A percentile compares a stretch with the other conserved stretches of the same genome.
phyloP scores from a whole-genome alignment of 1,140 invertebrate genomes.

The Aricia agestis region DNA sequence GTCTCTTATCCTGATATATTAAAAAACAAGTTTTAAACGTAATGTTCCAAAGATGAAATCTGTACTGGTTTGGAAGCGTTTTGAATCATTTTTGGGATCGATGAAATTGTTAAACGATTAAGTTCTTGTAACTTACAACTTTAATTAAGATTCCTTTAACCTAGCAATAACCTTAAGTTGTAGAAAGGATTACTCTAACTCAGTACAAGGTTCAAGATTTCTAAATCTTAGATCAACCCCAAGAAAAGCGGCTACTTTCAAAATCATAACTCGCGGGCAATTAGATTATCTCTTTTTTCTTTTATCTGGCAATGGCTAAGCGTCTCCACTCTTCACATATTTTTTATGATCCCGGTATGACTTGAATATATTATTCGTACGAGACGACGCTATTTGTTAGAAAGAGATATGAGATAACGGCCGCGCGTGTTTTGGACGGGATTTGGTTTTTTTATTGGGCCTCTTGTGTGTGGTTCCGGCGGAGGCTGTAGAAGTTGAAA shows the following conservation, averaged over 20 bases:
- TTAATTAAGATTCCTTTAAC: neutral
- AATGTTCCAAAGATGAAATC: neutral
- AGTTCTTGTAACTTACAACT: neutral
- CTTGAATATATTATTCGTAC: conserved; percentile 13
- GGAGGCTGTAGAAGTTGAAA: conserved; percentile 12
- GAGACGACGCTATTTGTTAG: conserved; percentile 18
- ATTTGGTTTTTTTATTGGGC: conserved; percentile 14
- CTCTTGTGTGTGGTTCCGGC: conserved; percentile 15
- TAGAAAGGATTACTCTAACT: too few species aligned
- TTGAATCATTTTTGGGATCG: neutral
- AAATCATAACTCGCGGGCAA: neutral
- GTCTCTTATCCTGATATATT: conserved; percentile 2
- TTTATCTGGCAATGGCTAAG: conserved; percentile 9
- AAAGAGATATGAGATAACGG: conserved; percentile 18
- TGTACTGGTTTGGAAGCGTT: neutral
- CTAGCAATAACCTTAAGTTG: neutral
- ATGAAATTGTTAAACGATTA: neutral
- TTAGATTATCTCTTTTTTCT: neutral
- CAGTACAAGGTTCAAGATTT: too few species aligned
- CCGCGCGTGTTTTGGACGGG: conserved; percentile 14
- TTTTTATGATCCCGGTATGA: conserved; percentile 20
- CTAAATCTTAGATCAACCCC: neutral
- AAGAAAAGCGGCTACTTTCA: neutral
- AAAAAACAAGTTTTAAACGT: neutral
- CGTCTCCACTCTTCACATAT: conserved; percentile 9